These are phyloP conservation scores for Oreochromis niloticus DNA, from an alignment of 2,113 vertebrate species.

Conservation along the genomic window DNA sequence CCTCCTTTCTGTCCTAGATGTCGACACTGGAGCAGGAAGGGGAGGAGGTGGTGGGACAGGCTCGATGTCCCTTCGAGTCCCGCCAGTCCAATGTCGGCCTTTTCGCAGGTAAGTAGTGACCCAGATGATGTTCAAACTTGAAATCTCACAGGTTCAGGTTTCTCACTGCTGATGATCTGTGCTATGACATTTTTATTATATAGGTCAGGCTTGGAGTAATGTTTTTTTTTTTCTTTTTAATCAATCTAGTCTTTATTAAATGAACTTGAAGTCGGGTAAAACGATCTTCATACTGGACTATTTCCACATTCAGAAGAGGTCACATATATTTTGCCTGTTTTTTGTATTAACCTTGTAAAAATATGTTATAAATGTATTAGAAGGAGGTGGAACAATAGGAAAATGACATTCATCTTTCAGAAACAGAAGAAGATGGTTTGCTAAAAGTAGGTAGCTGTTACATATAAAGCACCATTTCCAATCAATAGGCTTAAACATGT, in stretches of 20 bases:
- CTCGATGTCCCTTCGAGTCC: slow-evolving; percentile 88
- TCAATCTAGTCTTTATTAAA: not conserved
- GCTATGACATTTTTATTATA: not conserved
- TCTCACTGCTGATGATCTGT: not conserved
- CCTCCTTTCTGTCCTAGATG: slow-evolving; percentile 62
- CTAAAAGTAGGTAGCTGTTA: not conserved
- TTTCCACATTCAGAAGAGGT: not conserved
- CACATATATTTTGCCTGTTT: not conserved
- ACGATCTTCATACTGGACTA: not conserved
- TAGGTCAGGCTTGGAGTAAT: not conserved
- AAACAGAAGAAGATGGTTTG: not conserved
- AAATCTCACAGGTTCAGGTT: not conserved
- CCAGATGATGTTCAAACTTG: not conserved
- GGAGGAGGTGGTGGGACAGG: slow-evolving; percentile 87
- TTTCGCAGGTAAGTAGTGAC: slow-evolving; percentile 80
- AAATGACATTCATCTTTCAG: not conserved
- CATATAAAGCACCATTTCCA: not conserved
- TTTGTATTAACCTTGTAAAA: not conserved
- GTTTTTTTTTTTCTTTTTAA: not conserved
- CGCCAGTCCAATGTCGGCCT: slow-evolving; percentile 86
- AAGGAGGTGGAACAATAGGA: not conserved
- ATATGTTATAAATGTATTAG: fast-evolving
- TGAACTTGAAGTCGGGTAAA: not conserved
- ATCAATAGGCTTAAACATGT: not conserved
- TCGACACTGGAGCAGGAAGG: slow-evolving; percentile 82